Conservation (phyloP, 2,888 invertebrate genomes). For the Hirtodrosophila trivittata region DNA sequence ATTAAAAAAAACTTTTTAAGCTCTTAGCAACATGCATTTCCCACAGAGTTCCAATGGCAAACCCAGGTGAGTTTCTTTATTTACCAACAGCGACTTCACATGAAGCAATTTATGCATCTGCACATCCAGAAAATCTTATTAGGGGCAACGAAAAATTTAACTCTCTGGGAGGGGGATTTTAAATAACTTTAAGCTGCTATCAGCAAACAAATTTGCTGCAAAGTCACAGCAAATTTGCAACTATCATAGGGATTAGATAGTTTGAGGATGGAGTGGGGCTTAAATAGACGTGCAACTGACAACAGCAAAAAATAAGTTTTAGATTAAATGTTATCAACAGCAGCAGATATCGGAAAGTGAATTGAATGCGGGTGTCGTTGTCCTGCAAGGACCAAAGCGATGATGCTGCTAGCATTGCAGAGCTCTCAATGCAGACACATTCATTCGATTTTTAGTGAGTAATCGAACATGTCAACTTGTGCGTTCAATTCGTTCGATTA, state of each 20-base stretch:
- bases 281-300: constrained; percentile 38
- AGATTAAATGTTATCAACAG: constrained; percentile 55
- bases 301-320: constrained; percentile 40
- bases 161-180: constrained; percentile 3
- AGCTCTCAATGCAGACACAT: too few relatives aligned
- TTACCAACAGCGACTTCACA: constrained; percentile 8
- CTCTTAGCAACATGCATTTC: too few relatives aligned
- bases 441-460: neutral
- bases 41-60: neutral
- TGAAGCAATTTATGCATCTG: constrained; percentile 6
- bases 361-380: constrained; percentile 3
- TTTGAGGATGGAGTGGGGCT: neutral
- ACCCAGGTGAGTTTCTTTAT: neutral
- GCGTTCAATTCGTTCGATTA: neutral
- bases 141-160: constrained; percentile 47
- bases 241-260: constrained; percentile 1
- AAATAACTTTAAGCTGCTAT: constrained; percentile 53
- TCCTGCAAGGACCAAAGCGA: constrained; percentile 1
- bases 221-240: constrained; percentile 14
- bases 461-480: neutral
- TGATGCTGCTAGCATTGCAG: too few relatives aligned
- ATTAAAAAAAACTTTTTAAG: too few relatives aligned
- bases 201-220: constrained; percentile 41
- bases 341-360: constrained; percentile 25
- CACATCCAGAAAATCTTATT: constrained; percentile 44